A percentile compares a stretch with the other conserved stretches of the same genome.
Conservation (phyloP, 2,888 invertebrate genomes). For the Oxycera nigricornis region DNA sequence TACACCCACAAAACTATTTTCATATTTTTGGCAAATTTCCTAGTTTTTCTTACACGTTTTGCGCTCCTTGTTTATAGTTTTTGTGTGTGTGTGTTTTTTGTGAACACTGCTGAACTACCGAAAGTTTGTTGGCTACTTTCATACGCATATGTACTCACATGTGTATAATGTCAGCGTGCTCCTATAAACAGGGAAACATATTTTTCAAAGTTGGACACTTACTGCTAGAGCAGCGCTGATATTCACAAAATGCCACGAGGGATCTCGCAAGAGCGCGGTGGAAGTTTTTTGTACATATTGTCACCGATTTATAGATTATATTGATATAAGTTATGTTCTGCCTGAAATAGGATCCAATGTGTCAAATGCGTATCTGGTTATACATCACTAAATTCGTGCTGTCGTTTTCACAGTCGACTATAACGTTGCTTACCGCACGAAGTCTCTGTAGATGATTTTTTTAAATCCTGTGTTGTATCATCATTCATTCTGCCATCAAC, state of each 20-base stretch:
- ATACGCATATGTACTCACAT: neutral
- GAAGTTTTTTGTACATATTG: neutral
- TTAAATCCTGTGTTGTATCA: too few species aligned
- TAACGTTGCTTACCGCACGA: too few species aligned
- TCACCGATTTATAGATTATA: too few species aligned
- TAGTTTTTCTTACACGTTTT: neutral
- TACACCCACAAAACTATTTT: constrained; percentile 25
- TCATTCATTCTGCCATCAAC: too few species aligned
- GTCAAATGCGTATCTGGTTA: too few species aligned
- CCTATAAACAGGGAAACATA: neutral
- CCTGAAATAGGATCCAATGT: too few species aligned
- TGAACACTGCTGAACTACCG: neutral
- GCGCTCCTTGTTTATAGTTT: neutral
- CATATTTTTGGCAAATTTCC: constrained; percentile 27
- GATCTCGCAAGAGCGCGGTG: neutral
- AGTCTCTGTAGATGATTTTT: too few species aligned
- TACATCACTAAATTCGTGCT: too few species aligned
- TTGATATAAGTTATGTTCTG: too few species aligned
- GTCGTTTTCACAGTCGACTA: too few species aligned
- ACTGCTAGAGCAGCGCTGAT: neutral
- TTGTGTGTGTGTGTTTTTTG: neutral
- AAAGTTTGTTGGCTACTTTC: constrained; percentile 6
- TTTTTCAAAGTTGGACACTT: constrained; percentile 35
- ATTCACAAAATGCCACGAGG: neutral
- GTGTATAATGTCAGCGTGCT: neutral